Percentiles rank a stretch among this genome's conserved stretches.
Evolutionary conservation across 1,140 invertebrate species (phyloP).

Genomic region (Camponotus pennsylvanicus): DNA sequence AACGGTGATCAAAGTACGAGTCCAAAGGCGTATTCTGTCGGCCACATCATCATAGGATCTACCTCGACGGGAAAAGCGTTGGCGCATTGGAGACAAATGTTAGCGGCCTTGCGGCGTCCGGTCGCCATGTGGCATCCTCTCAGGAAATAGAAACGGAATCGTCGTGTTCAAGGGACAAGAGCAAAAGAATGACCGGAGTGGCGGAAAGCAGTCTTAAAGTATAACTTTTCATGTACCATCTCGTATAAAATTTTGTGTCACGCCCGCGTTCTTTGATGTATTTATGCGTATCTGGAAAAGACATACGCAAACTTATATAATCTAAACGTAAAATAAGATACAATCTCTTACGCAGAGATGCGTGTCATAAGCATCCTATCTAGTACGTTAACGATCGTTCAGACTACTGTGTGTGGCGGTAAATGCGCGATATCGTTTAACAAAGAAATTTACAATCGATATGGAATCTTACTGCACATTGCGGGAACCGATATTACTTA

Average conservation of each 20-base stretch:
- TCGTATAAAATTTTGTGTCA: slow-evolving; percentile 45
- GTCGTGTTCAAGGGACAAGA: neutral
- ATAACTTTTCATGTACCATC: slow-evolving; percentile 1
- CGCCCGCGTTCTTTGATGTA: slow-evolving; percentile 20
- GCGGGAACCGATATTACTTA: slow-evolving; percentile 42
- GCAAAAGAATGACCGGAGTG: neutral
- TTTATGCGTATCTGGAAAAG: slow-evolving; percentile 6
- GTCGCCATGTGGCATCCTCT: slow-evolving; percentile 95
- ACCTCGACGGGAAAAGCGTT: slow-evolving; percentile 90
- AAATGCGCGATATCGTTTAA: slow-evolving; percentile 18
- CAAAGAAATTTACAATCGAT: slow-evolving; percentile 11
- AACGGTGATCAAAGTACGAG: slow-evolving; percentile 81
- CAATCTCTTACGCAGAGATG: slow-evolving; percentile 12
- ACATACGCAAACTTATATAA: slow-evolving; percentile 1
- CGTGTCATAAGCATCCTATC: neutral
- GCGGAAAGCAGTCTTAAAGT: neutral
- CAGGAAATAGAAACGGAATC: slow-evolving; percentile 85
- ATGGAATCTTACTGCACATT: slow-evolving; percentile 14
- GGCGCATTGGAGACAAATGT: slow-evolving; percentile 95
- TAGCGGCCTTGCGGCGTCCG: slow-evolving; percentile 92
- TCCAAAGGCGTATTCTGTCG: slow-evolving; percentile 87
- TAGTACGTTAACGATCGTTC: slow-evolving; percentile 33
- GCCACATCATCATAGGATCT: slow-evolving; percentile 91
- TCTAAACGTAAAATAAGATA: slow-evolving; percentile 43
- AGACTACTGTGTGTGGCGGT: neutral